Base-by-base conservation (phyloP, 2,113 vertebrate genomes). In the Austrofundulus limnaeus region DNA sequence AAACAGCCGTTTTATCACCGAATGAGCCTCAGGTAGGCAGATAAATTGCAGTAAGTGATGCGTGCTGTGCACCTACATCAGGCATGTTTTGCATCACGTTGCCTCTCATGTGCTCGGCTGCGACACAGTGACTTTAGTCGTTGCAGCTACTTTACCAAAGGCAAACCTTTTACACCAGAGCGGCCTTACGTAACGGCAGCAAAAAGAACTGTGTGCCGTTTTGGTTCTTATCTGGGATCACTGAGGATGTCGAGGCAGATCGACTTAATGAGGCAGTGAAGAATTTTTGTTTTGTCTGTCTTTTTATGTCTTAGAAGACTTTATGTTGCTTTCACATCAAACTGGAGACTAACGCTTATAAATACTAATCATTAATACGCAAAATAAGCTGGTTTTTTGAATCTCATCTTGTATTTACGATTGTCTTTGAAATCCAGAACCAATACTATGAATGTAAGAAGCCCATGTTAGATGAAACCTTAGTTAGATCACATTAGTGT, bases 141-240 rank as follows among this genome's bases (percentile, higher is more conserved):
- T 15, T 21, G 59, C 10, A 8, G 42, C 41, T 78, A 38, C 55
- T 61, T 64, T 51, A 66, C 70, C 51, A 51, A 34, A 3, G 5
- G 57, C 63, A 68, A 77, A 75, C 21, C 63, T 72, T 80, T 72
- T 45, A 70, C 62, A 76, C 45, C 53, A 61, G n/a, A 73, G 38
- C 57, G 3, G 38, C 54, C 57, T 85, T 78, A 78, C 8, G 37
- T 79, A 81, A 84, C 60, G 25, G 25, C 64, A 51, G 68, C 71
- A 71, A 55, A 71, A 55, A 73, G 62, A 47, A 53, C 72, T 75
- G 16, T 45, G 42, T 41, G 65, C 70, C 56, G 37, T 45, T 67
- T 59, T 56, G 61, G 63, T 47, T 61, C 57, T 76, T 81, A 67
- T 79, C 63, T 75, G 68, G 70, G 74, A 78, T 83, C 75, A 79